Evolutionary conservation across 2,888 invertebrate species (phyloP), one percentile per base, ranked within the genome.

Genomic region (Carabus problematicus): DNA sequence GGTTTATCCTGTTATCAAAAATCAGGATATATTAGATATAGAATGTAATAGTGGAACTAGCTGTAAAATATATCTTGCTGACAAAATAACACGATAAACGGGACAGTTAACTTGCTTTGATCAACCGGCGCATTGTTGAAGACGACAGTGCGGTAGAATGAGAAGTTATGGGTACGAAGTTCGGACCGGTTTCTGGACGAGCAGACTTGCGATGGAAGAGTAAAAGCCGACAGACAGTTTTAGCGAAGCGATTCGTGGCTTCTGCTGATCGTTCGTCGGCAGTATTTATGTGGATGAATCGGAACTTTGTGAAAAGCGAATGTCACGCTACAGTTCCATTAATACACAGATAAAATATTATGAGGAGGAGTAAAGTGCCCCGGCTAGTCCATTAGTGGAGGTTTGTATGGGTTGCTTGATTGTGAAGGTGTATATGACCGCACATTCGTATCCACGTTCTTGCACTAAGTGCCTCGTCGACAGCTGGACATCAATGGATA

Each of bases 331-430:
- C 39, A 58, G 58, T 56, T 64, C 66, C 66, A 66, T 66, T 66
- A 66, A 66, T 66, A 59, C 66, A 59, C 52, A 59, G 66, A 66
- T 66, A 66, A 66, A 66, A 59, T 66, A 66, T 66, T 45, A 66
- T 59, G 66, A 66, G 66, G 66, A 66, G 29, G 66, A 58, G 56
- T 16, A 52, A 52, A 52, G 52, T 52, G 52, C 52, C 52, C 16
- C 52, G 52, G 52, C 52, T 52, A 52, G 52, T 52, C 52, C 52
- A 52, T 52, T 52, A 52, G 52, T 14, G 52, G 52, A 3, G 52
- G 52, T 52, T 52, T 52, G 52, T 52, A 52, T 52, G 52, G 52
- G 19, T 9, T 18, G 47, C 52, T 16, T 52, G 29, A 29, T 29
- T 29, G 29, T 29, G 29, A 52, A 52, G 52, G 52, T 52, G 52